Evolutionary conservation across 1,140 invertebrate genomes (phyloP).

Genomic region (Micrasema longulum): DNA sequence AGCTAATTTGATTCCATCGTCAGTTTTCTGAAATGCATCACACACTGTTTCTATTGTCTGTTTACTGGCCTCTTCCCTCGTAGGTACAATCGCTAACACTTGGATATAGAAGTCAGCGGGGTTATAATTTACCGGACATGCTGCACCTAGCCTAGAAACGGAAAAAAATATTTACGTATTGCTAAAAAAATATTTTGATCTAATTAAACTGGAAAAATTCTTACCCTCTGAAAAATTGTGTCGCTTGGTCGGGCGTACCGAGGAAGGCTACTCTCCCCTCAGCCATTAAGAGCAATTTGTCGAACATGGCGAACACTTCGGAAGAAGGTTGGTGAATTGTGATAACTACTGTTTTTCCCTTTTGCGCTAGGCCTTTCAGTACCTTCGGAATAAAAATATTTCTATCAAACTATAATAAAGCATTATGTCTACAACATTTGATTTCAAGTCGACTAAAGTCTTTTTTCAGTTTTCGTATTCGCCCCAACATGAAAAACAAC

Average conservation of each 20-base stretch:
- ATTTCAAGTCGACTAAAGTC: too few species aligned
- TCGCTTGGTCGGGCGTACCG: slow-evolving; percentile 83
- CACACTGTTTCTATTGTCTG: slow-evolving; percentile 83
- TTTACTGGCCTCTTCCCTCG: slow-evolving; percentile 79
- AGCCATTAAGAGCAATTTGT: slow-evolving; percentile 90
- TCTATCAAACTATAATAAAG: too few species aligned
- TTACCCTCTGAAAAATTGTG: slow-evolving; percentile 86
- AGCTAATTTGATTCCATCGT: slow-evolving; percentile 71
- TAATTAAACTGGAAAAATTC: slow-evolving; percentile 48
- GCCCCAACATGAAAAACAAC: too few species aligned
- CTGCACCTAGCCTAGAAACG: slow-evolving; percentile 74
- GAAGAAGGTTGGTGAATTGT: slow-evolving; percentile 98
- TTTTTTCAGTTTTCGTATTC: too few species aligned
- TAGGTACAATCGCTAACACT: slow-evolving; percentile 88
- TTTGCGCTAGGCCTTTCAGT: slow-evolving; percentile 81
- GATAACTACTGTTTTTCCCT: slow-evolving; percentile 92
- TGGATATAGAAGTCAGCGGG: slow-evolving; percentile 97
- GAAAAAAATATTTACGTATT: neutral
- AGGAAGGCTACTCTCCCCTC: slow-evolving; percentile 93
- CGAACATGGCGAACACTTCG: slow-evolving; percentile 93
- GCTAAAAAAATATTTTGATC: neutral
- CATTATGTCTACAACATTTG: too few species aligned
- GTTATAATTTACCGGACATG: slow-evolving; percentile 90
- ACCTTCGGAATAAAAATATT: slow-evolving; percentile 62
- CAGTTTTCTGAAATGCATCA: slow-evolving; percentile 76